A percentile compares a stretch with the other conserved stretches of the same genome.
phyloP scores from a whole-genome alignment of 2,797 vertebrate species.

The Galaxias olidus region DNA sequence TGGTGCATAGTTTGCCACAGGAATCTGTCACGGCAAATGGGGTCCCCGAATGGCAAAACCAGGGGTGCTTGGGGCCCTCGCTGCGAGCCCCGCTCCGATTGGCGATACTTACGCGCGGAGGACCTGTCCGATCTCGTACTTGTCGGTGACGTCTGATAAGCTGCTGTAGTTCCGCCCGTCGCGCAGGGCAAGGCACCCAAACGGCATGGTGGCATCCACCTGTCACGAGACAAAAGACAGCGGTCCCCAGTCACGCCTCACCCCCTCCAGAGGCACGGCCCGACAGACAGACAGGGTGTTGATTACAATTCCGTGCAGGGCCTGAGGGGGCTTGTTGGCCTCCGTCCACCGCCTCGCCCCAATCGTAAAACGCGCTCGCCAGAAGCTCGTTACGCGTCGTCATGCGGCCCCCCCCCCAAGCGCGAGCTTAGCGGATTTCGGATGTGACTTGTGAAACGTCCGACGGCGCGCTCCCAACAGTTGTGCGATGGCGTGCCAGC shows the following conservation, averaged over 20 bases:
- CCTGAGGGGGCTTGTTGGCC: too few species aligned
- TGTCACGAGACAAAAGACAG: conserved; percentile 42
- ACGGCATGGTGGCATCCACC: conserved; percentile 85
- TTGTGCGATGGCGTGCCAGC: conserved; percentile 18
- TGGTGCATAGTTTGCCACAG: too few species aligned
- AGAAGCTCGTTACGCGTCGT: too few species aligned
- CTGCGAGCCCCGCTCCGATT: too few species aligned
- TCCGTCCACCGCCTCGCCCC: too few species aligned
- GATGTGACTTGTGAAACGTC: too few species aligned
- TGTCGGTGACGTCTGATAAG: conserved; percentile 85
- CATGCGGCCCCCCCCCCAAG: too few species aligned
- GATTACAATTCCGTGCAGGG: too few species aligned
- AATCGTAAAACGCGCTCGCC: too few species aligned
- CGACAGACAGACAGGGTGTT: conserved; percentile 19
- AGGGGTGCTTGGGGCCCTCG: not conserved
- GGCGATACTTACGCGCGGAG: conserved; percentile 81
- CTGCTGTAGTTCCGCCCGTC: conserved; percentile 81
- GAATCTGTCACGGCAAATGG: too few species aligned
- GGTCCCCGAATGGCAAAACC: not conserved
- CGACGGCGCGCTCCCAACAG: conserved; percentile 13
- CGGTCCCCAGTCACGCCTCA: not conserved
- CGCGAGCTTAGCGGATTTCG: too few species aligned
- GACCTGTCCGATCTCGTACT: conserved; percentile 86
- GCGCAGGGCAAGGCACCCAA: conserved; percentile 87
- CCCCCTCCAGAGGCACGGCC: not conserved